phyloP scores from a whole-genome alignment of 2,797 vertebrate genomes.

The Gambusia yucatana region DNA sequence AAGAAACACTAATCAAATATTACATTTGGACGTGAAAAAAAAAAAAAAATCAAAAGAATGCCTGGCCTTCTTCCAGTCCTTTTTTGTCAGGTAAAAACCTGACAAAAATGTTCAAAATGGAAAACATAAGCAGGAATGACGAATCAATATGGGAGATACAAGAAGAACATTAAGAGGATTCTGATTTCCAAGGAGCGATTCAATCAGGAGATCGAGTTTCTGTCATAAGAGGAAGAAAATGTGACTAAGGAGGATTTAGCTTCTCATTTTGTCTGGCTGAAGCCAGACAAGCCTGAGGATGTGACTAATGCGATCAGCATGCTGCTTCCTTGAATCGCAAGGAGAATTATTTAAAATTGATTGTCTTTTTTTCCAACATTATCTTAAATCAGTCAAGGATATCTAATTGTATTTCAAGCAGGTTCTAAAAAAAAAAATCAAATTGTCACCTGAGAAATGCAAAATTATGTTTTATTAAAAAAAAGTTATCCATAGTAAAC shows the following conservation, averaged over 20 bases:
- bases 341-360: neutral
- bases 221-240: constrained; percentile 43
- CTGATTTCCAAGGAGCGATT: constrained; percentile 45
- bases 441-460: neutral
- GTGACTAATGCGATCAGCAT: constrained; percentile 5
- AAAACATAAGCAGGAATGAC: constrained; percentile 8
- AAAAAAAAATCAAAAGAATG: neutral
- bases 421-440: neutral
- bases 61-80: neutral
- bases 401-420: neutral
- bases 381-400: neutral
- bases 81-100: constrained; percentile 2
- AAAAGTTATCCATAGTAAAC: neutral
- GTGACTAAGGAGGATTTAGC: constrained; percentile 55
- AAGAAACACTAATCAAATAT: neutral
- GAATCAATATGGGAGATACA: constrained; percentile 45
- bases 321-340: neutral
- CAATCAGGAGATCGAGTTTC: constrained; percentile 46
- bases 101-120: constrained; percentile 5
- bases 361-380: neutral
- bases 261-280: constrained; percentile 40
- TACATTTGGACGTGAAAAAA: neutral
- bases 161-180: constrained; percentile 56
- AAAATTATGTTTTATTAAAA: neutral
- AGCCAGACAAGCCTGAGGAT: constrained; percentile 13